Base-by-base conservation (phyloP, 2,888 invertebrate species). In the Plebejus melissa region DNA sequence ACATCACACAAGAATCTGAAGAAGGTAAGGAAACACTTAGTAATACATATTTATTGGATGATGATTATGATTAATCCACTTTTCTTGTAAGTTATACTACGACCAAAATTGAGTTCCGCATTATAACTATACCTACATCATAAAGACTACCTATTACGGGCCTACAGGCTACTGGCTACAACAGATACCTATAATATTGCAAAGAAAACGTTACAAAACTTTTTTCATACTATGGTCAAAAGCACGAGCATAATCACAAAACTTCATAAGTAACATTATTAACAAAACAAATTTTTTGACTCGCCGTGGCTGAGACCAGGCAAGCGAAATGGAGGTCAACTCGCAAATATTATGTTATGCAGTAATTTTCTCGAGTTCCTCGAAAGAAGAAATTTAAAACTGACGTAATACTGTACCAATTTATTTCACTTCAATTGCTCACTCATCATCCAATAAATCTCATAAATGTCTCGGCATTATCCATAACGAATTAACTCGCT, bases 401-500 rank as follows among this genome's bases (percentile, higher is more conserved):
- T 36, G 65, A 65, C 32, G 16, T 36, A 13, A 65, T 5, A 60
- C 28, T 32, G 65, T 36, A 32, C 32, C 32, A 36, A 32, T 65
- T 32, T 65, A 65, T 32, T 65, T 36, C 5, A 32, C 65, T 32
- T 65, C 65, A 65, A 65, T 65, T 32, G 65, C 65, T 32, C 65
- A 65, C 65, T 65, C 65, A 65, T 65, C 65, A 32, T 65, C 11
- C 32, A 65, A 36, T 65, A 65, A 65, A 65, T 65, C 16, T 32
- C 13, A 36, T 32, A 32, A 36, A 32, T 36, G 65, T 65, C 65
- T 6, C 11, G 1, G 65, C 65, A 65, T 65, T 65, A 65, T 65
- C 65, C 65, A 65, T 65, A 32, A 65, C 32, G 65, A 65, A 65
- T 65, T 65, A 65, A 11, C 32, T 36, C 65, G 65, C 65, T 65